These are phyloP conservation scores for Paratilapia polleni DNA, from an alignment of 2,113 vertebrate species.

Conservation along the genomic window DNA sequence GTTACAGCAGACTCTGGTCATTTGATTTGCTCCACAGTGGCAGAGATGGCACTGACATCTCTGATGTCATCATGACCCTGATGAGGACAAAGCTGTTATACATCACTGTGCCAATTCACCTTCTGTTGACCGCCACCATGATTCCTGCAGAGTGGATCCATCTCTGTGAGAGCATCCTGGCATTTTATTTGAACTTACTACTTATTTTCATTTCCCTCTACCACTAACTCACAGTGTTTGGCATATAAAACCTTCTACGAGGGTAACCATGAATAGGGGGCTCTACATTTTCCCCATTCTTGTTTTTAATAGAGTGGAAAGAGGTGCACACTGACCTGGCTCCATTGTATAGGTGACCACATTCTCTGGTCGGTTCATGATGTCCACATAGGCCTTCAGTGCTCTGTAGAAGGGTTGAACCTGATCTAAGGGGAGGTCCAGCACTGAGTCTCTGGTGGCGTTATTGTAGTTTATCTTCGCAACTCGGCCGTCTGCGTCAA, in stretches of 20 bases:
- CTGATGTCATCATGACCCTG: conserved; percentile 9
- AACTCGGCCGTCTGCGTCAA: conserved; percentile 81
- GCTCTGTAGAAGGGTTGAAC: conserved; percentile 92
- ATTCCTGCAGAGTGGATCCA: background rate
- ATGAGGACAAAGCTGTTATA: background rate
- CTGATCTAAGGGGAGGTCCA: conserved; percentile 87
- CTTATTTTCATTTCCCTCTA: background rate
- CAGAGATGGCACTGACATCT: background rate
- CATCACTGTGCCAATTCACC: background rate
- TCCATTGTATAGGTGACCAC: conserved; percentile 88
- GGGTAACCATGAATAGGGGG: rapidly evolving
- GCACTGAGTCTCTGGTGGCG: conserved; percentile 89
- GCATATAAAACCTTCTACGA: background rate
- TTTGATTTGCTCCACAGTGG: background rate
- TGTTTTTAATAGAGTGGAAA: background rate
- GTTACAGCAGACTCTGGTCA: background rate
- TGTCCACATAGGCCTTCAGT: conserved; percentile 85
- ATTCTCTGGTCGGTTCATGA: conserved; percentile 85
- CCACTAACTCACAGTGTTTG: background rate
- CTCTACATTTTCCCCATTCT: background rate
- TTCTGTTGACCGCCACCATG: background rate
- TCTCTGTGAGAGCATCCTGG: background rate
- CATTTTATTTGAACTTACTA: background rate
- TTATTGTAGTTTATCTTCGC: conserved; percentile 91
- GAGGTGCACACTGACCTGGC: conserved; percentile 83